Evolutionary conservation across 2,113 vertebrate species (phyloP), one percentile per base, ranked within the genome.

Genomic region (Nansenia antarctica): DNA sequence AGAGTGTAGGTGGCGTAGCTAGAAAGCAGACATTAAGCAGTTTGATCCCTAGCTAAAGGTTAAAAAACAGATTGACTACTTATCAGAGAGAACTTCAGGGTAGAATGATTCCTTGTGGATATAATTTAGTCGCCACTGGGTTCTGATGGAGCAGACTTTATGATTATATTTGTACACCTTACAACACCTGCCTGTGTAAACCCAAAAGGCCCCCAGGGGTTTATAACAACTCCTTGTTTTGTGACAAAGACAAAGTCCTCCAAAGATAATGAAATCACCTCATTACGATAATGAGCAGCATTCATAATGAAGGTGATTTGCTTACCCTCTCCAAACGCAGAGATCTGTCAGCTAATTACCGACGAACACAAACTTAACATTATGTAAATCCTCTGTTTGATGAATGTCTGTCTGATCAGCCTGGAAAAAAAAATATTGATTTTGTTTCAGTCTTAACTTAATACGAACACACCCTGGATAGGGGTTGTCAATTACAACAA

Each of bases 241-340:
- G 80, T 78, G 62, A 67, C 70, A 24, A 80, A 81, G 83, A 87
- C 88, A 88, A 90, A 90, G 89, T 90, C 76, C 69, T 86, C 81
- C 77, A 84, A 88, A 83, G 88, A 84, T 90, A 92, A 92, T 90
- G 83, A 91, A 92, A 86, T 86, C 85, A 67, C 84, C 87, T 89
- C 90, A 87, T 92, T 90, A 91, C 75, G n/a, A 67, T 90, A 89
- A 92, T 87, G 87, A 91, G 85, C 79, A 64, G 82, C 75, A 79
- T 87, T 86, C 66, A 79, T 86, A 86, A 86, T 71, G 73, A 85
- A 81, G 85, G 87, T 82, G 82, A 89, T 91, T 89, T 88, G 82
- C 83, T 67, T 55, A 65, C 8, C 26, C 57, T 53, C 73, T 76
- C 79, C 62, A 74, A 69, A 72, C 18, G 45, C 64, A 27, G 29